Conservation (phyloP, 2,797 vertebrate genomes). For the Pelodytes ibericus region DNA sequence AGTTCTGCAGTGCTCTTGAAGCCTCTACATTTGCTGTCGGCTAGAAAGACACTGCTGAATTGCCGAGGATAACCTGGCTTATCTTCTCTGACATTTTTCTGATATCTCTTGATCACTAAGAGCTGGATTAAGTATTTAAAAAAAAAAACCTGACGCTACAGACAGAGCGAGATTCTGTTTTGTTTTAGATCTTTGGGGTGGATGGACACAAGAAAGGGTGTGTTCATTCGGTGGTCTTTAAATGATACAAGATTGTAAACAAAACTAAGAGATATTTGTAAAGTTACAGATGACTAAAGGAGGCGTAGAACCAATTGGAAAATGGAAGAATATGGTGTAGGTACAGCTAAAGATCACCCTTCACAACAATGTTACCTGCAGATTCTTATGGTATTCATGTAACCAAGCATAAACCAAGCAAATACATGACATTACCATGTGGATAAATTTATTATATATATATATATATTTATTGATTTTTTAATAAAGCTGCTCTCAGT, state of each 20-base stretch:
- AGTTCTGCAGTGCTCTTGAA: constrained; percentile 33
- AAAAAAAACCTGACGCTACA: constrained; percentile 51
- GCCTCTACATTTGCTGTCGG: constrained; percentile 57
- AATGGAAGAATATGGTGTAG: no score
- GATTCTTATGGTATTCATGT: no score
- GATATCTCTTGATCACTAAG: constrained; percentile 61
- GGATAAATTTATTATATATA: no score
- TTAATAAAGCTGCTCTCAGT: no score
- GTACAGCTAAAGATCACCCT: no score
- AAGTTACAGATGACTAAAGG: no score
- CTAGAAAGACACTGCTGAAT: constrained; percentile 3
- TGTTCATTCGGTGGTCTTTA: background rate
- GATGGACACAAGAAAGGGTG: background rate
- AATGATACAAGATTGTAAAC: background rate
- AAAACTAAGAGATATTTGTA: no score
- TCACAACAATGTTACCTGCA: no score
- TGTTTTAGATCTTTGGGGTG: background rate
- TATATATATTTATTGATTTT: no score
- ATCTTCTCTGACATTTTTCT: constrained; percentile 60
- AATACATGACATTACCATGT: no score
- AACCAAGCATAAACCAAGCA: no score
- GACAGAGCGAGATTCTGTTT: constrained; percentile 50
- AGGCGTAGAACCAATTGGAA: no score
- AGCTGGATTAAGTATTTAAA: constrained; percentile 59
- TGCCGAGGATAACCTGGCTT: constrained; percentile 61